A percentile compares a stretch with the other conserved stretches of the same genome.
Conservation (phyloP, 2,888 invertebrate genomes). For the Pachliopta kotzebuea region DNA sequence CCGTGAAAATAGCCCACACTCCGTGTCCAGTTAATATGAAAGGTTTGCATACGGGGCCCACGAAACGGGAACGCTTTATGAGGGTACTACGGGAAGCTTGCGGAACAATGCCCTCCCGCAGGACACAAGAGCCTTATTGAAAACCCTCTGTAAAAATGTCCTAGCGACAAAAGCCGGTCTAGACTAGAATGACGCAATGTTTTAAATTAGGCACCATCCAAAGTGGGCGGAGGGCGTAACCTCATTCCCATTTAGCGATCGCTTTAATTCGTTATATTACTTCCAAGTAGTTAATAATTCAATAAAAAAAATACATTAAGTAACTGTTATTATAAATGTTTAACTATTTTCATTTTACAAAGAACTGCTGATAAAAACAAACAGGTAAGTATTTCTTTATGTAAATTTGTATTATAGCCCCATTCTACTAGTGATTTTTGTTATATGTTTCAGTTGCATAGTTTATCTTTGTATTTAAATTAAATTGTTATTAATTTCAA, state of each 20-base stretch:
- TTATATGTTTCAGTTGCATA: too few relatives aligned
- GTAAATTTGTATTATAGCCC: too few relatives aligned
- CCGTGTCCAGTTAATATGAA: slow-evolving; percentile 25
- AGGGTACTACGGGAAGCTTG: slow-evolving; percentile 40
- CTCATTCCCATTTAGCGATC: slow-evolving; percentile 24
- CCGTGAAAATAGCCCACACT: slow-evolving; percentile 10
- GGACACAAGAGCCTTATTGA: slow-evolving; percentile 52
- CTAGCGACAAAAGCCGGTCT: slow-evolving; percentile 51
- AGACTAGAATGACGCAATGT: slow-evolving; percentile 51
- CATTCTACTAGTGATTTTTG: too few relatives aligned
- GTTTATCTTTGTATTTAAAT: too few relatives aligned
- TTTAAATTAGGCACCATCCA: slow-evolving; percentile 52
- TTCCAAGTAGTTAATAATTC: not conserved
- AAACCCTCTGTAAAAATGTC: slow-evolving; percentile 54
- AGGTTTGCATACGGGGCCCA: slow-evolving; percentile 37
- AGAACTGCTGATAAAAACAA: too few relatives aligned
- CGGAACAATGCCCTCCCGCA: slow-evolving; percentile 56
- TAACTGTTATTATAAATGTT: not conserved
- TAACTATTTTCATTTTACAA: too few relatives aligned
- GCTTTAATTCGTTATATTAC: slow-evolving; percentile 6
- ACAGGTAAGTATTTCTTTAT: too few relatives aligned
- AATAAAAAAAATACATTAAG: not conserved
- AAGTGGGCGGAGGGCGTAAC: slow-evolving; percentile 24
- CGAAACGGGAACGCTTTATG: slow-evolving; percentile 42
- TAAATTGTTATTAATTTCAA: too few relatives aligned